Base-by-base conservation (phyloP, 2,888 invertebrate species). In the Myopa testacea region DNA sequence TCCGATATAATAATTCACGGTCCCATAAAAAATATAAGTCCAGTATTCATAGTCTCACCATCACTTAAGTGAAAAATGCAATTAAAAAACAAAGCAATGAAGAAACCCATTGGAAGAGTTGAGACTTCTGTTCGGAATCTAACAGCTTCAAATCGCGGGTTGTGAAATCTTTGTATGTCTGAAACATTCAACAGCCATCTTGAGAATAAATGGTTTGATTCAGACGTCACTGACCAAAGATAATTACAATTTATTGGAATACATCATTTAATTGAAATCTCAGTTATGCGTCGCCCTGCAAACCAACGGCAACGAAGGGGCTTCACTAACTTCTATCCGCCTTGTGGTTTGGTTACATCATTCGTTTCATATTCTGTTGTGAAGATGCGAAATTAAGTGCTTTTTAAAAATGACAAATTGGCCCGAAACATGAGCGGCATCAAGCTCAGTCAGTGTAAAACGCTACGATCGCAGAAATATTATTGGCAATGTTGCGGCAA, bases 391-490 rank as follows among this genome's bases (percentile, higher is more conserved):
- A 62, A 62, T 40, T 26, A 45, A 34, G 62, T 40, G 19, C 19
- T 45, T 40, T 58, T 67, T 40, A 19, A 55, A 67, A 69, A 75
- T 75, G 75, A 75, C 75, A 75, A 75, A 75, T 75, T 75, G 75
- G 14, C 50, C 60, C 40, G 40, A 68, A 68, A 60, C 75, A 75
- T 69, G 75, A 75, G 58, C 75, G 45, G 40, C 26, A 34, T 16
- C 52, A 16, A 50, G 74, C 8, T 38, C 34, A 52, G 8, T 45
- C 65, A 10, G 38, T 71, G 38, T 8, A 50, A 26, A 16, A 10
- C 58, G 3, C 26, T 2, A 26, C 34, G 8, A 50, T 26, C 4
- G 19, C 63, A 69, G 34, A 8, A 75, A 45, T 19, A 69, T 26
- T 26, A 58, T 6, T n/a, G 69, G 5, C 38, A 45, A 26, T 52